Conservation (phyloP, 37 sponge, comb jelly and placozoan genomes). For the Agelas oroides region DNA sequence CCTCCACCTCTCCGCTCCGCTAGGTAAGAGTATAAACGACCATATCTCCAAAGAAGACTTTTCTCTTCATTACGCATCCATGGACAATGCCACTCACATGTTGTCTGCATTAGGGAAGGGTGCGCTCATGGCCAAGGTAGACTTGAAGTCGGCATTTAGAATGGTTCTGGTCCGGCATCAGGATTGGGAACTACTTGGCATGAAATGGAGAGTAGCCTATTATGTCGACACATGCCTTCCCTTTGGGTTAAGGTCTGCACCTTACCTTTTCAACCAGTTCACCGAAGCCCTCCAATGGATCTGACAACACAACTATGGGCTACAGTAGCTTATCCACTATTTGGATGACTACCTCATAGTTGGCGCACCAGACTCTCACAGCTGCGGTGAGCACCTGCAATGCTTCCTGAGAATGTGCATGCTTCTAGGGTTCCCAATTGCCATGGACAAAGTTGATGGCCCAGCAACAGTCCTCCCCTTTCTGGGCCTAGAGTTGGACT, state of each 20-base stretch:
- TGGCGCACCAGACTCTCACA: conserved; percentile 17
- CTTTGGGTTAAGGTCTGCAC: conserved; percentile 35
- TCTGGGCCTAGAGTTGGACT: conserved; percentile 15
- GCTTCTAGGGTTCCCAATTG: conserved; percentile 18
- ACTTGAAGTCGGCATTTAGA: conserved; percentile 38
- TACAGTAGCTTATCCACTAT: conserved; percentile 10
- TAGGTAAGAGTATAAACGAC: conserved; percentile 1
- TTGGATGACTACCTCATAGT: conserved; percentile 23
- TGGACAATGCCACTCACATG: conserved; percentile 23
- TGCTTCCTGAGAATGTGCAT: neutral
- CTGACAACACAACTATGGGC: neutral
- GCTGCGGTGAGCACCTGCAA: neutral
- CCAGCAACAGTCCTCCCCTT: conserved; percentile 24
- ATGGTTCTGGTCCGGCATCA: no score
- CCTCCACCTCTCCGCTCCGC: conserved; percentile 59
- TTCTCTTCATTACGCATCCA: neutral
- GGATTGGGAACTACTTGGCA: conserved; percentile 46
- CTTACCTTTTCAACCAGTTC: conserved; percentile 44
- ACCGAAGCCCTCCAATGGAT: conserved; percentile 3
- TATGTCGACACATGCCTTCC: conserved; percentile 45
- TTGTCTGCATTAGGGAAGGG: conserved; percentile 8
- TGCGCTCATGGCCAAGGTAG: conserved; percentile 36
- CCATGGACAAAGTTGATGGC: conserved; percentile 18
- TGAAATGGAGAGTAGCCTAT: conserved; percentile 21
- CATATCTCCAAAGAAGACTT: neutral